Base-by-base conservation (phyloP, 2,888 invertebrate genomes). In the Xestobium rufovillosum region DNA sequence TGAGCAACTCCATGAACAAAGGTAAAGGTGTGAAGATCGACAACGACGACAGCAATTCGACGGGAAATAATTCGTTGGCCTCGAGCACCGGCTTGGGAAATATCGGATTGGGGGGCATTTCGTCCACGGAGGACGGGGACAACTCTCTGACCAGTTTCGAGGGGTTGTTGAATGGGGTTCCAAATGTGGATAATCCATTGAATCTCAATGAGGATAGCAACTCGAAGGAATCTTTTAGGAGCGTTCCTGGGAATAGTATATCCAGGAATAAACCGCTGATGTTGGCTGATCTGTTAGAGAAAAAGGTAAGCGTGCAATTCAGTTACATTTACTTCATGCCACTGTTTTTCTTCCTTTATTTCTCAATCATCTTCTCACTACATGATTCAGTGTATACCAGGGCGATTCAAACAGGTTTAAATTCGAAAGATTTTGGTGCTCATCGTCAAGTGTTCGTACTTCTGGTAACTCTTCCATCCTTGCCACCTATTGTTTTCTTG, bases 251-350 rank as follows among this genome's bases (percentile, higher is more conserved):
- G 8, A 44, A 39, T 11, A 51, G 43, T 41, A 59, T 59, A 41
- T 49, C 47, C 10, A 58, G 63, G 56, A 81, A 82, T 53, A 84
- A 85, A 63, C 71, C 70, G 0, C 50, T 75, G 32, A 84, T 88
- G 81, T 68, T 89, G 29, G 87, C 87, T 0, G 88, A 89, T 60
- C 65, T 89, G 33, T 67, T 90, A 3, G 89, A 90, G 58, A 80
- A 85, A 54, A 86, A 85, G 59, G n/a, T n/a, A n/a, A n/a, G n/a
- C n/a, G n/a, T n/a, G n/a, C n/a, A n/a, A n/a, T n/a, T n/a, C n/a
- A n/a, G n/a, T n/a, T n/a, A n/a, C n/a, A n/a, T n/a, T n/a, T n/a
- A n/a, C n/a, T n/a, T n/a, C n/a, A n/a, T n/a, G n/a, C n/a, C n/a
- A n/a, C n/a, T n/a, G n/a, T n/a, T n/a, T n/a, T n/a, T n/a, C n/a